Percentiles rank a stretch among this genome's conserved stretches.
Evolutionary conservation across 2,888 invertebrate species (phyloP).

Genomic region (Tenthredo mesomela): DNA sequence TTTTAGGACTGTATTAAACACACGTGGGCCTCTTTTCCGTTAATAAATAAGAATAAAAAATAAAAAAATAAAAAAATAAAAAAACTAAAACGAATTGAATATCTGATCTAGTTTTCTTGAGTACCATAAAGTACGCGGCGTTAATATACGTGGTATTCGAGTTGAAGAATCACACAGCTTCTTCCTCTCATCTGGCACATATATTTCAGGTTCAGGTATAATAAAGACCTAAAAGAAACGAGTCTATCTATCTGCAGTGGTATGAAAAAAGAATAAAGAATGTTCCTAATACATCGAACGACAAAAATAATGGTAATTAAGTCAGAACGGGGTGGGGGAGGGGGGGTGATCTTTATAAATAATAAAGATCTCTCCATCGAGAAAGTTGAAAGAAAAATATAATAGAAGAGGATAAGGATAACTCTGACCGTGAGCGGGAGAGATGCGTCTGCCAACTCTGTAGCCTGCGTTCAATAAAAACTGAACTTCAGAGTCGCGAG

Average conservation of each 20-base stretch:
- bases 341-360: neutral
- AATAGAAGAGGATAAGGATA: constrained; percentile 30
- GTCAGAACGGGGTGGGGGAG: neutral
- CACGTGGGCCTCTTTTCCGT: constrained; percentile 12
- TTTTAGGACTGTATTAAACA: neutral
- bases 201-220: neutral
- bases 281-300: neutral
- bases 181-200: constrained; percentile 22
- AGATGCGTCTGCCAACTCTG: constrained; percentile 36
- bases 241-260: neutral
- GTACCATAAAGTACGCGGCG: neutral
- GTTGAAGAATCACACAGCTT: neutral
- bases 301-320: neutral
- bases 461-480: constrained; percentile 37
- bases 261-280: neutral
- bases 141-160: too few species aligned
- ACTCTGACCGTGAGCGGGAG: neutral
- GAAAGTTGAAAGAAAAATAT: constrained; percentile 41
- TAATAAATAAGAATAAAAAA: neutral
- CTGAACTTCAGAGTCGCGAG: constrained; percentile 53
- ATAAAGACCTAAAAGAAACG: neutral
- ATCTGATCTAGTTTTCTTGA: constrained; percentile 33
- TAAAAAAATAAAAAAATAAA: constrained; percentile 1
- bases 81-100: constrained; percentile 30
- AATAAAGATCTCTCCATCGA: constrained; percentile 26